Percentiles rank a stretch among this genome's conserved stretches.
Evolutionary conservation across 1,140 invertebrate species (phyloP).

Genomic region (Heliconius congener): DNA sequence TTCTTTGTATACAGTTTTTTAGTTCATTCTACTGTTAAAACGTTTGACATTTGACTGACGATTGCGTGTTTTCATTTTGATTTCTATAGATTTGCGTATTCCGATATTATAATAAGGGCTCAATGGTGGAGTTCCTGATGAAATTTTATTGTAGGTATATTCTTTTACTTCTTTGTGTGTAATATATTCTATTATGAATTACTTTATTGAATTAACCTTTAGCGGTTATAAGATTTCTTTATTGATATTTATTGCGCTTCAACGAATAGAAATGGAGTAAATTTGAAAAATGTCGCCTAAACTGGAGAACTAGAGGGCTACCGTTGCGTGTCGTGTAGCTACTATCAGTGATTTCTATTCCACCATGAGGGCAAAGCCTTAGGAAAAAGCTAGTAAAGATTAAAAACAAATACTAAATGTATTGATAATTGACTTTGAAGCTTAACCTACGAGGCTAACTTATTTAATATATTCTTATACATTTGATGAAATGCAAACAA

Average conservation of each 20-base stretch:
- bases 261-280: too few relatives aligned
- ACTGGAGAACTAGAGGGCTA: too few relatives aligned
- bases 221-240: not conserved
- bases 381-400: too few relatives aligned
- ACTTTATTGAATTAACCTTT: not conserved
- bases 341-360: too few relatives aligned
- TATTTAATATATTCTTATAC: too few relatives aligned
- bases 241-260: not conserved
- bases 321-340: too few relatives aligned
- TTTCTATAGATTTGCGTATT: conserved; percentile 31
- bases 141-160: not conserved
- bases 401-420: too few relatives aligned
- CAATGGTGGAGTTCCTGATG: not conserved
- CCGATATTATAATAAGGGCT: not conserved
- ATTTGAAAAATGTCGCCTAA: too few relatives aligned
- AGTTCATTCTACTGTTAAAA: conserved; percentile 47
- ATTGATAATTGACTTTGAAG: too few relatives aligned
- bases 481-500: too few relatives aligned
- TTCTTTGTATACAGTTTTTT: conserved; percentile 46
- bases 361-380: too few relatives aligned
- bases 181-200: not conserved
- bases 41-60: conserved; percentile 51
- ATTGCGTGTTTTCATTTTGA: conserved; percentile 37
- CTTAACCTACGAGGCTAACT: too few relatives aligned
- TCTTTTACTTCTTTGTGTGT: not conserved